Evolutionary conservation across 2,888 invertebrate genomes (phyloP).

Genomic region (Lasioglossum figueresi): DNA sequence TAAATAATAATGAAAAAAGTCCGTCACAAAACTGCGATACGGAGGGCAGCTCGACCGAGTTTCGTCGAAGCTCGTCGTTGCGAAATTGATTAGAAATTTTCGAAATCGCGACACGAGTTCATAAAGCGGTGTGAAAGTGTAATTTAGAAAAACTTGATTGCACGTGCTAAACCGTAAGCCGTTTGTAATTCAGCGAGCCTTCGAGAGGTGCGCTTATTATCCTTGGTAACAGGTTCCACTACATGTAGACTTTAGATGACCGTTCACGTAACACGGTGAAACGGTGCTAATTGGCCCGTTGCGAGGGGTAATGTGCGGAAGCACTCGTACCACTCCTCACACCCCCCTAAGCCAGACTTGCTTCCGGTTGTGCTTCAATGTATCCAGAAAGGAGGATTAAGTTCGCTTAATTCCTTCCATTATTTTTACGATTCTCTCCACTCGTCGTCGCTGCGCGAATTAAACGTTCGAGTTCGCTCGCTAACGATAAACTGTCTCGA

Average conservation of each 20-base stretch:
- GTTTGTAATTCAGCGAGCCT: conserved; percentile 55
- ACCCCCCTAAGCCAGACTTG: conserved; percentile 51
- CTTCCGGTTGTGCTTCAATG: conserved; percentile 44
- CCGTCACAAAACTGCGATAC: background rate
- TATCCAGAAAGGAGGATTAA: conserved; percentile 30
- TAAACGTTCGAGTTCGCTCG: background rate
- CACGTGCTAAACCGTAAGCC: background rate
- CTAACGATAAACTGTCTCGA: background rate
- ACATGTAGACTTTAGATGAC: conserved; percentile 68
- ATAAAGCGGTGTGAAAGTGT: background rate
- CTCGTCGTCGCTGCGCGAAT: background rate
- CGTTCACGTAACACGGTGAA: conserved; percentile 72
- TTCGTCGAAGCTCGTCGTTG: background rate
- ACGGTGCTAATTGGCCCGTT: conserved; percentile 75
- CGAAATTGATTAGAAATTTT: background rate
- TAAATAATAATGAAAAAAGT: too few species aligned
- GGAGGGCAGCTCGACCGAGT: background rate
- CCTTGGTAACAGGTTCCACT: conserved; percentile 44
- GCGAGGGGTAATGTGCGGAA: conserved; percentile 73
- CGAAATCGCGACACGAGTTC: background rate
- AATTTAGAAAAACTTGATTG: conserved; percentile 35
- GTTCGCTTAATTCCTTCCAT: conserved; percentile 15
- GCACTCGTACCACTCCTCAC: conserved; percentile 62
- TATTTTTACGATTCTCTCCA: background rate
- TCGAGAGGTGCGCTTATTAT: conserved; percentile 43